Evolutionary conservation across 2,113 vertebrate species (phyloP).

Genomic region (Perca schrenkii): DNA sequence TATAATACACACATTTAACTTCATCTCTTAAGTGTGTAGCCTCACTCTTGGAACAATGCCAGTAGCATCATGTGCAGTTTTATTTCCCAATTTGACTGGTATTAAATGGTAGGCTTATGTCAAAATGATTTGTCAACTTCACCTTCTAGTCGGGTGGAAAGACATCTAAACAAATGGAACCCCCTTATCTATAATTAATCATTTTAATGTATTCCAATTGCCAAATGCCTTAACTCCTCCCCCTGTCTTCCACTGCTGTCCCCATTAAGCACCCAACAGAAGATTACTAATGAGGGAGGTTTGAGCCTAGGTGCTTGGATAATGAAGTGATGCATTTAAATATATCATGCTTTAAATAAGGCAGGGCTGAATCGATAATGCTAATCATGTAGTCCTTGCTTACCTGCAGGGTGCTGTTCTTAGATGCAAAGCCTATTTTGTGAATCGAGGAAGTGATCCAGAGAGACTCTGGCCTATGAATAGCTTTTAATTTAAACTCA

Average conservation of each 20-base stretch:
- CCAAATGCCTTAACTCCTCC: constrained; percentile 49
- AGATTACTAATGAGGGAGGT: constrained; percentile 48
- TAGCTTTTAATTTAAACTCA: constrained; percentile 55
- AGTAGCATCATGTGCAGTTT: constrained; percentile 45
- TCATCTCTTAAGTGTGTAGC: constrained; percentile 1
- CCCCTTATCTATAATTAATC: constrained; percentile 69
- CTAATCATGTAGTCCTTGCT: constrained; percentile 42
- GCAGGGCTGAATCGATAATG: constrained; percentile 65
- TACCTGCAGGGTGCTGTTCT: constrained; percentile 32
- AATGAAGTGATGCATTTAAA: constrained; percentile 66
- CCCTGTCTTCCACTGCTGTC: background rate
- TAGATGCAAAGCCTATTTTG: constrained; percentile 40
- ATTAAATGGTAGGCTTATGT: constrained; percentile 69
- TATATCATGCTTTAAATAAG: constrained; percentile 72
- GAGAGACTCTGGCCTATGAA: constrained; percentile 53
- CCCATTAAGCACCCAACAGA: constrained; percentile 50
- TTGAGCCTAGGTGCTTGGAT: constrained; percentile 28
- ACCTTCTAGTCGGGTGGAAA: constrained; percentile 40
- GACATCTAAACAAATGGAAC: constrained; percentile 47
- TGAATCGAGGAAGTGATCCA: constrained; percentile 40
- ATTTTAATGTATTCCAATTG: constrained; percentile 67
- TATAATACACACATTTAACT: background rate
- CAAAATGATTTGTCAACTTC: constrained; percentile 59
- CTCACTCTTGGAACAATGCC: background rate
- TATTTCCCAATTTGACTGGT: constrained; percentile 43